Conservation (phyloP, 2,113 vertebrate species). For the Lepus europaeus region DNA sequence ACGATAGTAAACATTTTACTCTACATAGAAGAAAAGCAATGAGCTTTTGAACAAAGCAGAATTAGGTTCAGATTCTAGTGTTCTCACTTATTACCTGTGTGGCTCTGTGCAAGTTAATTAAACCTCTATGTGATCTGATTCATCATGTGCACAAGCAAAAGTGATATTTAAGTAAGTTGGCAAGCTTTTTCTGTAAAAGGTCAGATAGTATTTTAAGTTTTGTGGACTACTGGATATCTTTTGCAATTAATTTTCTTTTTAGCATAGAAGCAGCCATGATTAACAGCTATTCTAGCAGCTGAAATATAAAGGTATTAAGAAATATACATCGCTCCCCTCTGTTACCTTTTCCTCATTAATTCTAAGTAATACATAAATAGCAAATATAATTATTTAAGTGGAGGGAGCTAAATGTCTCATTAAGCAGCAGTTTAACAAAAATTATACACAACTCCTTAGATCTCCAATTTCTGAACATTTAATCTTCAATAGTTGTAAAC, state of each 20-base stretch:
- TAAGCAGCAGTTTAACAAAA: constrained; percentile 15
- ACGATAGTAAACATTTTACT: neutral
- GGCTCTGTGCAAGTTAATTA: neutral
- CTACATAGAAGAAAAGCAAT: neutral
- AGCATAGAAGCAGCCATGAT: neutral
- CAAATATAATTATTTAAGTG: neutral
- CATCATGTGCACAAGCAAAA: constrained; percentile 7
- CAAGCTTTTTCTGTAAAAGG: constrained; percentile 16
- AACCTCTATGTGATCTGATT: neutral
- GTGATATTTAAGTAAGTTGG: neutral
- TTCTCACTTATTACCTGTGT: neutral
- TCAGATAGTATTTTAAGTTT: neutral
- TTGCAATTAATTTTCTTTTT: neutral
- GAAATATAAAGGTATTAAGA: neutral
- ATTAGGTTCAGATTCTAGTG: constrained; percentile 15
- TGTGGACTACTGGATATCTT: neutral
- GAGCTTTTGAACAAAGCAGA: neutral
- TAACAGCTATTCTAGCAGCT: neutral
- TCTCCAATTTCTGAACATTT: constrained; percentile 23
- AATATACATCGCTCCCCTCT: neutral
- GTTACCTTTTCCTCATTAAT: neutral
- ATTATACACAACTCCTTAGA: neutral
- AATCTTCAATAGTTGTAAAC: neutral
- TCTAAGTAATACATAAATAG: neutral
- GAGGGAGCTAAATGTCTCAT: neutral